A percentile compares a stretch with the other conserved stretches of the same genome.
phyloP scores from a whole-genome alignment of 2,888 invertebrate genomes.

The Crioceris asparagi region DNA sequence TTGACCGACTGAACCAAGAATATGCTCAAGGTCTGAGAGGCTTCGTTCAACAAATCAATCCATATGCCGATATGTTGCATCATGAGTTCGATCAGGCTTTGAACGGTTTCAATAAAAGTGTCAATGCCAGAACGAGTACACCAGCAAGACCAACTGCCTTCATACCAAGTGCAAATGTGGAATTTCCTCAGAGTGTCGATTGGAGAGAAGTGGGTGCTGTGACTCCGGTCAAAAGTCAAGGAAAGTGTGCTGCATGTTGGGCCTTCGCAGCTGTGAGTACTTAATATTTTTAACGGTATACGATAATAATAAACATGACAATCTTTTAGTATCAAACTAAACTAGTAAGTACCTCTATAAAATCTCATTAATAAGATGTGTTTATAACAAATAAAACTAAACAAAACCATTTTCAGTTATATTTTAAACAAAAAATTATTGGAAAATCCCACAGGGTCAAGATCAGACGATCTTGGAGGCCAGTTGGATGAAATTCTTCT shows the following conservation, averaged over 20 bases:
- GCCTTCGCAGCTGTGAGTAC: conserved; percentile 36
- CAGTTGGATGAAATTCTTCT: neutral
- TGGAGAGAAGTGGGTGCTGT: conserved; percentile 36
- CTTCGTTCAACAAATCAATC: conserved; percentile 32
- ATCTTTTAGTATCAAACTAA: no score
- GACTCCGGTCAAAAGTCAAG: conserved; percentile 32
- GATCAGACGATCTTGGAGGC: neutral
- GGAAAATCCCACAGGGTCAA: no score
- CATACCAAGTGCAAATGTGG: conserved; percentile 32
- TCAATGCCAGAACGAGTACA: neutral
- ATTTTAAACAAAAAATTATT: no score
- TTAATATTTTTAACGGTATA: no score
- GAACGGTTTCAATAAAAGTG: conserved; percentile 31
- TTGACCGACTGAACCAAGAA: conserved; percentile 31
- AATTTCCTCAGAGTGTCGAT: conserved; percentile 31
- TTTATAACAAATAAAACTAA: no score
- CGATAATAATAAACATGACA: no score
- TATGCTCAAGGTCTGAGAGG: conserved; percentile 28
- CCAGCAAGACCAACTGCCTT: conserved; percentile 21
- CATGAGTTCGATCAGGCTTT: conserved; percentile 32
- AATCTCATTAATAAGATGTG: no score
- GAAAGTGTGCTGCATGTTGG: conserved; percentile 34
- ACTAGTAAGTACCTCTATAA: no score
- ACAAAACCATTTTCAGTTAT: no score
- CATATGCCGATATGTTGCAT: conserved; percentile 32